phyloP scores from a whole-genome alignment of 1,140 invertebrate species.

The Drosophila kikkawai region DNA sequence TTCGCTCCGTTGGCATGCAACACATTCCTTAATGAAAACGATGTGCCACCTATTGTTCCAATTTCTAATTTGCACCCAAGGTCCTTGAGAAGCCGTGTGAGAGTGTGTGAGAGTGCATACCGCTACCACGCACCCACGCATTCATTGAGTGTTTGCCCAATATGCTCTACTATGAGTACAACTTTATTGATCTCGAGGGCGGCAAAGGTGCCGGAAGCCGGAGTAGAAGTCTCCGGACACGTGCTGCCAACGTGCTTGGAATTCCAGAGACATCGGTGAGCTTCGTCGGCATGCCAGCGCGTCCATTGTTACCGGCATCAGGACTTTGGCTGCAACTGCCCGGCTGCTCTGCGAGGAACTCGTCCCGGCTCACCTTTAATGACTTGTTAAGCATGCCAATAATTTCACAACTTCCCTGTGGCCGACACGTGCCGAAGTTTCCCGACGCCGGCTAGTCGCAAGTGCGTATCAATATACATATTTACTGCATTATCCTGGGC shows the following conservation, averaged over 20 bases:
- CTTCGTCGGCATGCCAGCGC: conserved; percentile 59
- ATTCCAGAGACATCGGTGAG: conserved; percentile 71
- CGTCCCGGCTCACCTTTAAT: conserved; percentile 51
- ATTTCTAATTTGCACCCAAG: conserved; percentile 76
- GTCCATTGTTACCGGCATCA: conserved; percentile 49
- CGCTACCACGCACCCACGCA: conserved; percentile 40
- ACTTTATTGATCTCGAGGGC: conserved; percentile 56
- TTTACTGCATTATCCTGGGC: conserved; percentile 13
- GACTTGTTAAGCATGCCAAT: conserved; percentile 82
- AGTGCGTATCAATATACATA: conserved; percentile 35
- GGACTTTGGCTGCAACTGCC: conserved; percentile 21
- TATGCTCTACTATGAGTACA: conserved; percentile 21
- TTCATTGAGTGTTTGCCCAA: conserved; percentile 41
- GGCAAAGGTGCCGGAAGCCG: conserved; percentile 36
- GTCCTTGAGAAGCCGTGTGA: conserved; percentile 71
- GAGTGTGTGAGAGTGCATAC: conserved; percentile 55
- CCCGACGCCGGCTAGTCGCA: conserved; percentile 53
- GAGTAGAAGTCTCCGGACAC: conserved; percentile 64
- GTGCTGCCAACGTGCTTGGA: conserved; percentile 77
- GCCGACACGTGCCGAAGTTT: conserved; percentile 75
- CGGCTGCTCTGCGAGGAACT: conserved; percentile 4
- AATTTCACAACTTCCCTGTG: conserved; percentile 74
- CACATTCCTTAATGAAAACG: conserved; percentile 77
- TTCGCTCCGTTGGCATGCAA: conserved; percentile 71
- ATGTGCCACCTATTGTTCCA: conserved; percentile 76